Evolutionary conservation across 2,797 vertebrate species (phyloP), one percentile per base, ranked within the genome.

Genomic region (Dryobates pubescens): DNA sequence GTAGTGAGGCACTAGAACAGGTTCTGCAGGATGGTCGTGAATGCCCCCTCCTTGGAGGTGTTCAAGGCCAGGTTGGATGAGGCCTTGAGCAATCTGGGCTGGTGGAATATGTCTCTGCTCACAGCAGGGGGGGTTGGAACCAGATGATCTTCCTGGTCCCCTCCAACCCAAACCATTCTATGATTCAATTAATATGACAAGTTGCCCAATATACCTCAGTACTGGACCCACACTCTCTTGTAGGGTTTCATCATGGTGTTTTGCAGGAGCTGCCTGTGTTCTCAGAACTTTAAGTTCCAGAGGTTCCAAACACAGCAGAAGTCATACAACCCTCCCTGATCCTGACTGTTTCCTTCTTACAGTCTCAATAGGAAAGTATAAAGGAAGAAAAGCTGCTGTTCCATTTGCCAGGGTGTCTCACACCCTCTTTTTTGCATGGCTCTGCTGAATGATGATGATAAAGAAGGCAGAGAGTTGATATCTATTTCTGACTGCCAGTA

Each of bases 401-500:
- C n/a, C 5, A 32, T 93, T 88, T 95, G 24, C 79, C 38, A 47
- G 67, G 51, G 71, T 82, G n/a, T 32, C 57, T 83, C 26, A 77
- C 57, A 68, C 80, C n/a, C 14, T 79, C 71, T 47, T 84, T 73
- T 92, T 75, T 63, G 36, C 69, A 81, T 65, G 70, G 51, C 43
- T 78, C 45, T 80, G 34, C 32, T 86, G 88, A 96, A 82, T 80
- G 95, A 68, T 49, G 65, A 88, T 30, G 58, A 80, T 79, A 89
- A 91, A 73, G 43, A 88, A 95, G 59, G 17, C 54, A 83, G 51
- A 69, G 61, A 82, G 78, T 89, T 96, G 70, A 53, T n/a, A 78
- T 36, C 17, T 73, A 74, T 41, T 94, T 93, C 49, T 93, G 62
- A 88, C 79, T 92, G 53, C 59, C 69, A 85, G 77, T 34, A 84